Evolutionary conservation across 2,888 invertebrate species (phyloP).

Genomic region (Thereva nobilitata): DNA sequence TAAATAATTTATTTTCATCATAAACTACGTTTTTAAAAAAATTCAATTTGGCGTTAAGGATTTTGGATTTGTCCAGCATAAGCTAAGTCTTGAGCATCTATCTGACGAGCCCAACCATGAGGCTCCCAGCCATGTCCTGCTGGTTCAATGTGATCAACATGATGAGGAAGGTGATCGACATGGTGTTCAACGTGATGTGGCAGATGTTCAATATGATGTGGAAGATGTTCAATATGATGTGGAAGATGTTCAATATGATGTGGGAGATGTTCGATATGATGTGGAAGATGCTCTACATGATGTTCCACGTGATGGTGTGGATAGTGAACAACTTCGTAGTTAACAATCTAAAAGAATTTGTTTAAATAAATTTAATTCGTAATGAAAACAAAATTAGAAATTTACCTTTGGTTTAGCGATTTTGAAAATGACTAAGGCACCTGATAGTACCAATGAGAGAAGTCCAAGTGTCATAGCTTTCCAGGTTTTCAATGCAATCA

Average conservation of each 20-base stretch:
- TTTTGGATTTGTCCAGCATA: constrained; percentile 50
- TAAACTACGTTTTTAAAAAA: constrained; percentile 5
- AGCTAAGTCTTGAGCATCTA: constrained; percentile 59
- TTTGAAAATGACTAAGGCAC: constrained; percentile 84
- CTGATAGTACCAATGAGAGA: constrained; percentile 80
- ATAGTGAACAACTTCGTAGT: constrained; percentile 86
- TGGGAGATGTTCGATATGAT: constrained; percentile 52
- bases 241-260: constrained; percentile 54
- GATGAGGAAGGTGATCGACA: constrained; percentile 56
- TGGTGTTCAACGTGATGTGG: constrained; percentile 57
- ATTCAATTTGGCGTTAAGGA: background rate
- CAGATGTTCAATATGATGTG: background rate
- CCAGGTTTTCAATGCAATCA: constrained; percentile 88
- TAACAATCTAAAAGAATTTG: constrained; percentile 63
- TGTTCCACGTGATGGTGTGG: constrained; percentile 65
- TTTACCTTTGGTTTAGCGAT: constrained; percentile 79
- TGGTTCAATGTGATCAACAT: constrained; percentile 60
- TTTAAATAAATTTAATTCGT: constrained; percentile 37
- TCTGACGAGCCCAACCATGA: constrained; percentile 66
- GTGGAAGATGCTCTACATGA: constrained; percentile 49
- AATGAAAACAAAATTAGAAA: background rate
- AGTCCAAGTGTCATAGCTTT: constrained; percentile 85
- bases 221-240: constrained; percentile 52
- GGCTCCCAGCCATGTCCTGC: constrained; percentile 60
- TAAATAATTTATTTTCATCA: constrained; percentile 31